These are phyloP conservation scores for Torymus tubicola DNA, from an alignment of 2,888 invertebrate genomes.

Conservation along the genomic window DNA sequence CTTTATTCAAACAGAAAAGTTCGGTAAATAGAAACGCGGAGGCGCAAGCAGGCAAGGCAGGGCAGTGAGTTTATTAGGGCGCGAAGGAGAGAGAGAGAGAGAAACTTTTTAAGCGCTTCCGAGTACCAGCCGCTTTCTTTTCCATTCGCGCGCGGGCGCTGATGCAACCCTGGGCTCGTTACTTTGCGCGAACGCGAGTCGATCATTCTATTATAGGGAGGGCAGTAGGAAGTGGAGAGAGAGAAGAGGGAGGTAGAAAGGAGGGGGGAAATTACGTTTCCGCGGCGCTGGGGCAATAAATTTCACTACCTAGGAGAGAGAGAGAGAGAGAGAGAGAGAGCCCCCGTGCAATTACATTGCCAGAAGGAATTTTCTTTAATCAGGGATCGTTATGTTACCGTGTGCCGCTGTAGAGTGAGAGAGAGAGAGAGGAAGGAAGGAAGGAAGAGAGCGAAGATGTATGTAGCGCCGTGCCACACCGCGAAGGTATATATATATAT, in stretches of 20 bases:
- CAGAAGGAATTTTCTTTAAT: conserved; percentile 35
- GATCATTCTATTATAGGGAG: conserved; percentile 48
- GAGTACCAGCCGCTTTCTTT: conserved; percentile 23
- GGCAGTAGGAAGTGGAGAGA: too few relatives aligned
- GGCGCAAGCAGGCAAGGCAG: conserved; percentile 34
- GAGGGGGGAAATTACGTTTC: conserved; percentile 46
- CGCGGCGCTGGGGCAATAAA: conserved; percentile 34
- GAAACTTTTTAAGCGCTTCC: conserved; percentile 54
- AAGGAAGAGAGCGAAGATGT: too few relatives aligned
- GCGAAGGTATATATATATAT: too few relatives aligned
- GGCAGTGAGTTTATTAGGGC: too few relatives aligned
- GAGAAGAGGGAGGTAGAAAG: too few relatives aligned
- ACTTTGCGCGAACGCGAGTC: conserved; percentile 32
- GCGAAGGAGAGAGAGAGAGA: not conserved
- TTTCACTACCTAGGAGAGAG: conserved; percentile 19
- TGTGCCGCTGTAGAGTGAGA: too few relatives aligned
- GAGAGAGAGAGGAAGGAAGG: too few relatives aligned
- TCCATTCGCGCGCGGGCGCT: conserved; percentile 18
- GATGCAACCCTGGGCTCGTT: conserved; percentile 27
- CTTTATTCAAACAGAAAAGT: conserved; percentile 58
- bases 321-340: too few relatives aligned
- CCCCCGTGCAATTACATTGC: conserved; percentile 33
- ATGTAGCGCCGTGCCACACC: too few relatives aligned
- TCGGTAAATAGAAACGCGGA: conserved; percentile 53
- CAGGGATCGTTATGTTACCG: conserved; percentile 21